Percentiles rank a stretch among this genome's conserved stretches.
phyloP scores from a whole-genome alignment of 23 tunicate species.

The Ascidia mentula region DNA sequence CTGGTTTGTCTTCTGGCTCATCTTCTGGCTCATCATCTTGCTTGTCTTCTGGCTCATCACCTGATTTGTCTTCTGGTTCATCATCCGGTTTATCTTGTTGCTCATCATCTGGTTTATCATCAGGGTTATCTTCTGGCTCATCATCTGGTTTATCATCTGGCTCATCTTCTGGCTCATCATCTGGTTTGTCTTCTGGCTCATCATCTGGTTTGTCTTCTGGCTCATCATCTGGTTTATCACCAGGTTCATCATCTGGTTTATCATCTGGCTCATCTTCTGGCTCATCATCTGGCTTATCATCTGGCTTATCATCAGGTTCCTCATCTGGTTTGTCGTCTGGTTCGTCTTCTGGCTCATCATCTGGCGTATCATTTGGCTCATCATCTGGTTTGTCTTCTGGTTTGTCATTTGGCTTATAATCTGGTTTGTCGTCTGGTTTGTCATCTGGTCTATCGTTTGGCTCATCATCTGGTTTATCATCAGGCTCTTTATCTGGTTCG shows the following conservation, averaged over 20 bases:
- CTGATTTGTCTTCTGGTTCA: constrained; percentile 8
- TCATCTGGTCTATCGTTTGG: constrained; percentile 3
- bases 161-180: background rate
- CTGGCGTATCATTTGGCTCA: constrained; percentile 10
- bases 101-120: constrained; percentile 17
- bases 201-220: constrained; percentile 12
- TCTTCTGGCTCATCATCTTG: background rate
- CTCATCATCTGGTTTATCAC: background rate
- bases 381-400: constrained; percentile 16
- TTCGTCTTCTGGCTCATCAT: constrained; percentile 1
- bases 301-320: background rate
- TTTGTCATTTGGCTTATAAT: background rate
- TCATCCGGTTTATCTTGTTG: constrained; percentile 1
- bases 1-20: constrained; percentile 1
- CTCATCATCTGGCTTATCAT: background rate
- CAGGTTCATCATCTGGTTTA: background rate
- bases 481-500: background rate
- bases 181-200: background rate
- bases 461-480: constrained; percentile 6
- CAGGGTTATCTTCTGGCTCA: constrained; percentile 5
- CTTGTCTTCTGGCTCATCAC: constrained; percentile 14
- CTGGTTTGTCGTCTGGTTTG: constrained; percentile 1
- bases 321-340: constrained; percentile 17
- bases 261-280: constrained; percentile 10
- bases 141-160: constrained; percentile 12